Conservation (phyloP, 1,140 invertebrate species). For the Oreohelix idahoensis region DNA sequence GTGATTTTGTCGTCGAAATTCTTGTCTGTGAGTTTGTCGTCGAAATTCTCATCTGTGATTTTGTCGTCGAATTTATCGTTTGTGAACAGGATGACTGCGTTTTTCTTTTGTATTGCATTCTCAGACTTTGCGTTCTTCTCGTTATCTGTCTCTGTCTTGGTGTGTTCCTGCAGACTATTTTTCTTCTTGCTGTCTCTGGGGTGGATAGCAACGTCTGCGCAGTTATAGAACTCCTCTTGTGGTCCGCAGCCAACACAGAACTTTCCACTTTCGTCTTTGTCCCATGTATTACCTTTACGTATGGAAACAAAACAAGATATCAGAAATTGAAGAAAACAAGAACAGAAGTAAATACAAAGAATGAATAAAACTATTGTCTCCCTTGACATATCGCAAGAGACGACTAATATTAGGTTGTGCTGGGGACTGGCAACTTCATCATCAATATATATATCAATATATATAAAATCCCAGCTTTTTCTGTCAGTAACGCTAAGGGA, state of each 20-base stretch:
- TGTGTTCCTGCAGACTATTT: too few species aligned
- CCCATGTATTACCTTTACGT: slow-evolving; percentile 56
- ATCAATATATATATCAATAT: too few species aligned
- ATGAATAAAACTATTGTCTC: too few species aligned
- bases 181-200: background rate
- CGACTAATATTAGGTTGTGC: too few species aligned
- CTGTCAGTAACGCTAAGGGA: too few species aligned
- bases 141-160: background rate
- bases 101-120: background rate
- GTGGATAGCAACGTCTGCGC: slow-evolving; percentile 35
- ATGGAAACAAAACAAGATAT: background rate
- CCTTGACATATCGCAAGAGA: too few species aligned
- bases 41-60: background rate
- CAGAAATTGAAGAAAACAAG: too few species aligned
- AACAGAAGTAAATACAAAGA: too few species aligned
- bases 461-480: too few species aligned
- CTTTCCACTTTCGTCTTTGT: slow-evolving; percentile 48
- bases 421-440: too few species aligned
- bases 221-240: slow-evolving; percentile 54
- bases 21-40: background rate
- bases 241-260: slow-evolving; percentile 56
- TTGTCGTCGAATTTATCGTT: background rate
- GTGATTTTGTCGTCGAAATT: background rate
- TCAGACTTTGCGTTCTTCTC: background rate
- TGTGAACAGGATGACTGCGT: background rate